phyloP scores from a whole-genome alignment of 2,888 invertebrate genomes.

The Heliothis peltigera region DNA sequence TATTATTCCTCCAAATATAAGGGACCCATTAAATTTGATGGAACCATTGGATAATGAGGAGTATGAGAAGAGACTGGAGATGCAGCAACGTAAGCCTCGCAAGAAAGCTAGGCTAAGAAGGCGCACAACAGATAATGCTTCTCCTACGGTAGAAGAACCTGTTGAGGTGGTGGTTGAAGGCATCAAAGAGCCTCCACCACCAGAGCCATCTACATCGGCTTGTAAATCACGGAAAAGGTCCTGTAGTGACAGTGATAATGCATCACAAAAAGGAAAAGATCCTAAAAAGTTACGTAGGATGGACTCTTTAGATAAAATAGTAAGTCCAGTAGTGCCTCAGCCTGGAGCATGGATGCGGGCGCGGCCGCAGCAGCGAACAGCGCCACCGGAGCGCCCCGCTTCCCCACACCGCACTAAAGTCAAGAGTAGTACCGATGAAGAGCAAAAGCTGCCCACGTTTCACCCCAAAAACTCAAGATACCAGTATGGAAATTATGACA shows the following conservation, averaged over 20 bases:
- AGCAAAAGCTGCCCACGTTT: slow-evolving; percentile 91
- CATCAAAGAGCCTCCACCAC: slow-evolving; percentile 81
- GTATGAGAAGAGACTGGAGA: slow-evolving; percentile 93
- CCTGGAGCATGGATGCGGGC: slow-evolving; percentile 95
- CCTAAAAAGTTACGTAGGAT: slow-evolving; percentile 91
- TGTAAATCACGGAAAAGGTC: slow-evolving; percentile 86
- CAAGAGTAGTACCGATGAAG: slow-evolving; percentile 78
- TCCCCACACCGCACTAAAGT: slow-evolving; percentile 83
- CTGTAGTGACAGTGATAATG: slow-evolving; percentile 89
- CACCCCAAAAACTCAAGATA: slow-evolving; percentile 94
- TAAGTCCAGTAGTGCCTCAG: slow-evolving; percentile 97
- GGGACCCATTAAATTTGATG: slow-evolving; percentile 96
- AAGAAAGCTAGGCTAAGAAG: slow-evolving; percentile 91
- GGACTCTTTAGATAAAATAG: slow-evolving; percentile 96
- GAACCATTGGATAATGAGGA: slow-evolving; percentile 95
- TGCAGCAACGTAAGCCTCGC: slow-evolving; percentile 92
- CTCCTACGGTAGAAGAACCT: slow-evolving; percentile 73
- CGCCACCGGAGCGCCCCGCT: slow-evolving; percentile 83
- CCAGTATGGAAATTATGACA: slow-evolving; percentile 98
- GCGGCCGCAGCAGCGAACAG: slow-evolving; percentile 78
- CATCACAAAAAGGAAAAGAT: slow-evolving; percentile 88
- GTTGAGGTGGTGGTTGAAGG: slow-evolving; percentile 72
- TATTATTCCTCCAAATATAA: slow-evolving; percentile 97
- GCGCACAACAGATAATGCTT: slow-evolving; percentile 85
- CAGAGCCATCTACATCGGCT: slow-evolving; percentile 81